Percentiles rank a stretch among this genome's conserved stretches.
These are phyloP conservation scores for Drosophila pachea DNA, from an alignment of 1,140 invertebrate genomes.

Conservation along the genomic window DNA sequence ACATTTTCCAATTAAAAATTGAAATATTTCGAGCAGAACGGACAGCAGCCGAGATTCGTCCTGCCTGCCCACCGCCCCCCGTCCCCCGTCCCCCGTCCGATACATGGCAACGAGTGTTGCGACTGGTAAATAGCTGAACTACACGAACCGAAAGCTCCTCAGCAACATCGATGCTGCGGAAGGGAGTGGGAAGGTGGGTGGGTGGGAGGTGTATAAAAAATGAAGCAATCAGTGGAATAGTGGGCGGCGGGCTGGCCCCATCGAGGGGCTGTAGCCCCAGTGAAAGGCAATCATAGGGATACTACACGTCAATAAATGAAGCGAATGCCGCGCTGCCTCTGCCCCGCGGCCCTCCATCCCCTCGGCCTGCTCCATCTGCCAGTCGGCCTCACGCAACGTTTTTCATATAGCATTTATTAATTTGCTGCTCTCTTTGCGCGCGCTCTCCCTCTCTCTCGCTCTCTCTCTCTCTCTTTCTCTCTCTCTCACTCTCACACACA, in stretches of 20 bases:
- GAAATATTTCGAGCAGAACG: constrained; percentile 65
- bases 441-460: constrained; percentile 27
- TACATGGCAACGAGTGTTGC: constrained; percentile 12
- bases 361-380: neutral
- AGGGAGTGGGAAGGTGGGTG: neutral
- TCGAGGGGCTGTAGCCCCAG: constrained; percentile 34
- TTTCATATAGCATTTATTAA: constrained; percentile 61
- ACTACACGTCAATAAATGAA: constrained; percentile 75
- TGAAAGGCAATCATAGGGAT: constrained; percentile 70
- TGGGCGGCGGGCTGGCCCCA: constrained; percentile 1
- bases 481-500: constrained; percentile 7
- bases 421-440: constrained; percentile 49
- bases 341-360: neutral
- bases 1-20: constrained; percentile 78
- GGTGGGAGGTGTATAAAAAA: constrained; percentile 51
- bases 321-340: constrained; percentile 20
- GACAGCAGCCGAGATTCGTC: constrained; percentile 30
- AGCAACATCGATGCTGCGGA: constrained; percentile 52
- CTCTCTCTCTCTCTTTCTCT: neutral
- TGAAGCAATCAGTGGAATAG: constrained; percentile 59
- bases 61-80: neutral
- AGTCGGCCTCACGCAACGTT: constrained; percentile 41
- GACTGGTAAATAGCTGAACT: constrained; percentile 16
- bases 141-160: constrained; percentile 28
- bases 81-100: neutral